Evolutionary conservation across 2,113 vertebrate genomes (phyloP), one percentile per base, ranked within the genome.

Genomic region (Chamaea fasciata): DNA sequence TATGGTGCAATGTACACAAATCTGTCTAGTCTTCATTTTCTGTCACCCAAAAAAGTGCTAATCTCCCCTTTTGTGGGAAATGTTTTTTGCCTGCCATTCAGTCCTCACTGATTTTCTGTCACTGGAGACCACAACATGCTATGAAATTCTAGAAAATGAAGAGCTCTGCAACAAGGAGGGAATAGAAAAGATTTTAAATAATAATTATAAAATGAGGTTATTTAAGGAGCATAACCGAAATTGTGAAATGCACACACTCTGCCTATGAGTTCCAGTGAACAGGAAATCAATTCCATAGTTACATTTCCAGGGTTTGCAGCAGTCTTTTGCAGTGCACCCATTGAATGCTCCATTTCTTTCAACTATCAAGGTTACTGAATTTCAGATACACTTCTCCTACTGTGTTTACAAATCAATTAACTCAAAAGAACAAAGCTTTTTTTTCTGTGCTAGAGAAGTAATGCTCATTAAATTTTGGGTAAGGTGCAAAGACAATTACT

Each of bases 361-460:
- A 93, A 82, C 89, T 95, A 90, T 93, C 88, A 90, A 86, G 95
- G 92, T 96, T 97, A 71, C 76, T 96, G 95, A 96, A 95, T 92
- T 95, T 95, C 94, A 95, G 91, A 91, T 91, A 96, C 62, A 53
- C 82, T 91, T 95, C 83, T 89, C 89, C 87, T 92, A 87, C 83
- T 74, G 92, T 21, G 47, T 97, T 97, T 96, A 95, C 92, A 95
- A 97, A 97, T 97, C 94, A 96, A 95, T 97, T 95, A 96, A 94
- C 88, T 87, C 74, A 79, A 90, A 97, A 95, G 96, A 97, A 97
- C 94, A 96, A 97, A 97, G 92, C 70, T 76, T 93, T 95, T 95
- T 39, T 96, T 89, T 87, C 75, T 59, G 55, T 88, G 88, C 85
- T 92, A 37, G 80, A 86, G 75, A 95, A 87, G 84, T 94, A 96